phyloP scores from a whole-genome alignment of 2,113 vertebrate genomes.

The Rhipidura dahli region DNA sequence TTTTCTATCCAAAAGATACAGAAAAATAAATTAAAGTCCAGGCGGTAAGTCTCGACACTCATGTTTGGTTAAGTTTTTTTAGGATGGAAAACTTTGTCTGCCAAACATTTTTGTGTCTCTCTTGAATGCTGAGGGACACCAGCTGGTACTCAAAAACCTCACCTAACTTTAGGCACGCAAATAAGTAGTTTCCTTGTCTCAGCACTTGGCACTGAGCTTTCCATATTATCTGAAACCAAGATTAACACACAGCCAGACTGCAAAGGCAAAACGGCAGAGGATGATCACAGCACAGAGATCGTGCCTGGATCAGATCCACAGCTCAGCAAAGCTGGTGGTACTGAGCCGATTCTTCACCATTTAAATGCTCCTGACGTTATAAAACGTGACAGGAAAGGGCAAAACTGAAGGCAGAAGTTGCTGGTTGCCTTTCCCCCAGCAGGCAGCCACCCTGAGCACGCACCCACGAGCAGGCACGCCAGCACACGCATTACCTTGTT shows the following conservation, averaged over 20 bases:
- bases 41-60: background rate
- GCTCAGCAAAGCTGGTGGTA: background rate
- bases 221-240: background rate
- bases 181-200: background rate
- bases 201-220: background rate
- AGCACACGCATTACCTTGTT: constrained; percentile 66
- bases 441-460: background rate
- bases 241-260: background rate
- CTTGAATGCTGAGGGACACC: background rate
- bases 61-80: background rate
- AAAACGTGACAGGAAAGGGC: background rate
- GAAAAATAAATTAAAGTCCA: background rate
- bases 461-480: background rate
- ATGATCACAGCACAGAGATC: background rate
- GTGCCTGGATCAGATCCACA: background rate
- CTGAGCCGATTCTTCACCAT: background rate
- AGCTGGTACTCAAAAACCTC: background rate
- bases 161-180: background rate
- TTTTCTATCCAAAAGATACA: background rate
- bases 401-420: background rate
- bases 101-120: background rate
- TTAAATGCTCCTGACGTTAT: background rate
- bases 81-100: background rate
- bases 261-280: background rate
- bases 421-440: background rate